Evolutionary conservation across 2,797 vertebrate genomes (phyloP), one percentile per base, ranked within the genome.

Genomic region (Mus caroli): DNA sequence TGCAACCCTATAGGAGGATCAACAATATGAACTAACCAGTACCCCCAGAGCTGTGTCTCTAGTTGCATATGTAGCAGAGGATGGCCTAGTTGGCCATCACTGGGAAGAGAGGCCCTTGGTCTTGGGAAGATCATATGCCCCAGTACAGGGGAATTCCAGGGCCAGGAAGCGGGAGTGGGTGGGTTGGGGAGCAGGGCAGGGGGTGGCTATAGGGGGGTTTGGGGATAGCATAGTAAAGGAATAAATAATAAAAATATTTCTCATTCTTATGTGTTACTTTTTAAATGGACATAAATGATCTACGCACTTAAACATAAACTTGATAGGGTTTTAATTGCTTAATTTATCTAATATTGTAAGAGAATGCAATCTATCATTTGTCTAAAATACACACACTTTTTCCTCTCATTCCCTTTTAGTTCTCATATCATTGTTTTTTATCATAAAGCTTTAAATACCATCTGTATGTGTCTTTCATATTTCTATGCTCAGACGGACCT

Each of bases 401-500:
- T 76, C 43, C 76, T 71, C 79, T 89, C 34, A 79, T 60, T 56
- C 46, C 54, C 17, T 93, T 76, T 93, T 92, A 64, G 77, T 80
- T 80, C 20, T 60, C 19, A 67, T 56, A 64, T 6, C 79, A 77
- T 76, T 89, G n/a, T 50, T 50, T 50, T 8, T 83, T 69, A n/a
- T 91, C 89, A 50, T 7, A 31, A 50, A 92, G 77, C 13, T 89
- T 94, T 73, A 89, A 89, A 85, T 92, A 20, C 9, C 43, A 89
- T 75, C 78, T 37, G 2, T 43, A 26, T 58, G 40, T 34, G 17
- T 77, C 50, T 91, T n/a, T 62, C 54, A 78, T 9, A 88, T 95
- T 86, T 92, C 87, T 76, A 0, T 75, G 60, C 75, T 37, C 60
- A 94, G n/a, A 31, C 17, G 37, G 13, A 14, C 40, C 40, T 79